Conservation (phyloP, 2,113 vertebrate species). For the Toxotes jaculatrix region DNA sequence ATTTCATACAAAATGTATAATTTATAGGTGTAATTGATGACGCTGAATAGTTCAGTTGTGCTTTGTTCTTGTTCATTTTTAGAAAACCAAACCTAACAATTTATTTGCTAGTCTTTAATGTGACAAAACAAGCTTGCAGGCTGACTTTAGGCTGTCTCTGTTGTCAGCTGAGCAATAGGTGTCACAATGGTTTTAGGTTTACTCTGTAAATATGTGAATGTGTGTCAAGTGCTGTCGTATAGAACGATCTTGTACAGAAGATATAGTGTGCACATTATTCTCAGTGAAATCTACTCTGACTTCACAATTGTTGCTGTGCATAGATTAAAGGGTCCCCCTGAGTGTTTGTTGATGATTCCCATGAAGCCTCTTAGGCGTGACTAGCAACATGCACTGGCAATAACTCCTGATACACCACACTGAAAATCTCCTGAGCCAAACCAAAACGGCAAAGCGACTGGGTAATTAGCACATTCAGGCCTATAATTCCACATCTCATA, state of each 20-base stretch:
- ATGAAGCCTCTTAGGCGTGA: slow-evolving; percentile 49
- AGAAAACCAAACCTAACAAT: not conserved
- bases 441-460: slow-evolving; percentile 45
- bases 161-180: not conserved
- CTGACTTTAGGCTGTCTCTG: not conserved
- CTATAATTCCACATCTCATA: slow-evolving; percentile 56
- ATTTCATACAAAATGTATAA: not conserved
- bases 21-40: not conserved
- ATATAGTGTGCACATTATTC: slow-evolving; percentile 24
- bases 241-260: slow-evolving; percentile 6
- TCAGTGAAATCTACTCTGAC: slow-evolving; percentile 31
- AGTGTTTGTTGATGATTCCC: slow-evolving; percentile 46
- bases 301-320: slow-evolving; percentile 32
- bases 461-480: slow-evolving; percentile 69
- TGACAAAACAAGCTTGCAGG: slow-evolving; percentile 9
- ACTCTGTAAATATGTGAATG: not conserved
- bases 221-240: slow-evolving; percentile 16
- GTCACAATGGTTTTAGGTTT: not conserved
- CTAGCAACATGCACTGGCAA: slow-evolving; percentile 38
- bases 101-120: not conserved
- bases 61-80: slow-evolving; percentile 1
- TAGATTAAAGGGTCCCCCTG: slow-evolving; percentile 35
- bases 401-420: slow-evolving; percentile 30
- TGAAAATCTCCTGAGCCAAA: slow-evolving; percentile 51
- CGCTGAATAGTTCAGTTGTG: not conserved